Conservation (phyloP, 2,888 invertebrate genomes). For the Cancer borealis region DNA sequence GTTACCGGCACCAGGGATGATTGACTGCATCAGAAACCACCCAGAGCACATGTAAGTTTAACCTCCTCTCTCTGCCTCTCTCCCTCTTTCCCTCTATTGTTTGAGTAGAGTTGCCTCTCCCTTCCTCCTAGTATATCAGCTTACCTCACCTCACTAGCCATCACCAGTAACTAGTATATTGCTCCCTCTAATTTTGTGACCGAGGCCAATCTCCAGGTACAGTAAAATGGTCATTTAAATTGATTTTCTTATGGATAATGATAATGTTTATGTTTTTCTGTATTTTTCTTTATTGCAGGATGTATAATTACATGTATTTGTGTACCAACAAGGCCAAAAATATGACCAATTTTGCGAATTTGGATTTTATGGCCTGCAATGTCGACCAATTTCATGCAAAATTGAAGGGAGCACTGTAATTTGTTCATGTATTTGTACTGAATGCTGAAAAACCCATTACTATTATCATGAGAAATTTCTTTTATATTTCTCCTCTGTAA, state of each 20-base stretch:
- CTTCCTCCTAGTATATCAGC: not conserved
- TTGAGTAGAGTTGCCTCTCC: not conserved
- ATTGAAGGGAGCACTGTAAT: too few species aligned
- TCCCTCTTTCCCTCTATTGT: not conserved
- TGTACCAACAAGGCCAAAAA: too few species aligned
- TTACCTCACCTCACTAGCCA: not conserved
- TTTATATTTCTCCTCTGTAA: too few species aligned
- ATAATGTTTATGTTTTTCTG: too few species aligned
- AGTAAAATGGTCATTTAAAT: too few species aligned
- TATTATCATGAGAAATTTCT: not conserved
- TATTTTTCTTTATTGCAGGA: too few species aligned
- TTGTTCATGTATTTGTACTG: not conserved
- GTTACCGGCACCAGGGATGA: constrained; percentile 88
- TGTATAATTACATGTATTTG: too few species aligned
- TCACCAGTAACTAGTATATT: not conserved
- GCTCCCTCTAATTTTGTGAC: not conserved
- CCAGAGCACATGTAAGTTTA: constrained; percentile 96
- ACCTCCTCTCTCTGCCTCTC: not conserved
- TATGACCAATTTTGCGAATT: too few species aligned
- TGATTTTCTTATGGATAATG: too few species aligned
- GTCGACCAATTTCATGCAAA: too few species aligned
- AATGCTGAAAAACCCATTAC: not conserved
- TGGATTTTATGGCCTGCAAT: too few species aligned
- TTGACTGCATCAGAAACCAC: constrained; percentile 95
- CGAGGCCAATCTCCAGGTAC: too few species aligned